phyloP scores from a whole-genome alignment of 37 sponge, comb jelly and placozoan genomes.

The Diacarnus erythraeanus region DNA sequence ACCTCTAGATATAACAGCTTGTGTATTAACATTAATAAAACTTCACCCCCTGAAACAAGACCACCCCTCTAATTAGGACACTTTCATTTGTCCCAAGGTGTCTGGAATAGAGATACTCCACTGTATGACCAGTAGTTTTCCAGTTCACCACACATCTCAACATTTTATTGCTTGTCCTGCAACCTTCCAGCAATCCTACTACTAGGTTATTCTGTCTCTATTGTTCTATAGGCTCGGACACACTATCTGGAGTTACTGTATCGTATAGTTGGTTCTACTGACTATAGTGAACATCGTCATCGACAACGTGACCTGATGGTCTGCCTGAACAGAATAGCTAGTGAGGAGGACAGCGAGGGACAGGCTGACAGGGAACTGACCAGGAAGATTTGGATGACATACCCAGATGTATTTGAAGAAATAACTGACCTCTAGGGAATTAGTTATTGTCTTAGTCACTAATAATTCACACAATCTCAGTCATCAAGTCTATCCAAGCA shows the following conservation, averaged over 20 bases:
- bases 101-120: too few relatives aligned
- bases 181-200: not conserved
- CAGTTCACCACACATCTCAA: not conserved
- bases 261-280: constrained; percentile 53
- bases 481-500: too few relatives aligned
- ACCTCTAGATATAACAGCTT: too few relatives aligned
- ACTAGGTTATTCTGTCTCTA: not conserved
- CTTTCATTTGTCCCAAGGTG: not conserved
- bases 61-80: not conserved
- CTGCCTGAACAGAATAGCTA: constrained; percentile 57
- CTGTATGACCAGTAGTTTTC: too few relatives aligned
- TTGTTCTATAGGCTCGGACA: constrained; percentile 34
- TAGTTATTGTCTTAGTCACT: not conserved
- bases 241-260: constrained; percentile 75
- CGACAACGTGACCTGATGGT: constrained; percentile 36
- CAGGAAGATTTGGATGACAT: constrained; percentile 44
- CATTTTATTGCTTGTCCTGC: not conserved
- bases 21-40: too few relatives aligned
- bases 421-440: constrained; percentile 14
- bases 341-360: constrained; percentile 45
- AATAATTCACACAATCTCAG: too few relatives aligned
- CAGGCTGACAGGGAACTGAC: constrained; percentile 50
- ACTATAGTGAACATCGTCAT: constrained; percentile 65
- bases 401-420: constrained; percentile 51
- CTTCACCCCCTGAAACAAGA: not conserved